Percentiles rank a stretch among this genome's conserved stretches.
phyloP scores from a whole-genome alignment of 2,797 vertebrate species.

The Sebastes alutus region DNA sequence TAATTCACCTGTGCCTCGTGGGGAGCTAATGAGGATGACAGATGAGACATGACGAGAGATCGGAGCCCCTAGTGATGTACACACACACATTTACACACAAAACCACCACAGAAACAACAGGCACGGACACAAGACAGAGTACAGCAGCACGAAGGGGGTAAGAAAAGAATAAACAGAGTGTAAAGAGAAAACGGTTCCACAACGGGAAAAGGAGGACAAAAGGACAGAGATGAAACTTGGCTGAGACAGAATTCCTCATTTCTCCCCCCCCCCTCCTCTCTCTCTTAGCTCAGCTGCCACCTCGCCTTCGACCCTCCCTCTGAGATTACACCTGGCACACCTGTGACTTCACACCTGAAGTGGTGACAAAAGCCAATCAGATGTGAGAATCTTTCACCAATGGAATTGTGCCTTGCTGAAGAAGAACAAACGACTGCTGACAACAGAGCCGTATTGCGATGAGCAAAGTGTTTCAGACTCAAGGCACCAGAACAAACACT shows the following conservation, averaged over 20 bases:
- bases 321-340: conserved; percentile 40
- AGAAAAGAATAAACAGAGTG: not conserved
- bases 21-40: conserved; percentile 71
- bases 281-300: conserved; percentile 32
- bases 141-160: not conserved
- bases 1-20: conserved; percentile 63
- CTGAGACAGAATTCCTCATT: conserved; percentile 12
- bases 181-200: conserved; percentile 11
- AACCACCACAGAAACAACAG: conserved; percentile 11
- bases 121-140: not conserved
- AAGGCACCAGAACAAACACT: conserved; percentile 40
- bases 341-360: conserved; percentile 68
- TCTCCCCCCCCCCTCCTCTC: not conserved
- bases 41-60: conserved; percentile 61
- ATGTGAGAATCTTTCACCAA: conserved; percentile 52
- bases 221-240: conserved; percentile 37
- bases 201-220: conserved; percentile 19
- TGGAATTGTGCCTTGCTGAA: conserved; percentile 4
- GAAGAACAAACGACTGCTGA: conserved; percentile 23
- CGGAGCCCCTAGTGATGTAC: conserved; percentile 27
- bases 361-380: conserved; percentile 64
- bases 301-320: conserved; percentile 17
- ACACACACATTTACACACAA: conserved; percentile 17
- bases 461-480: conserved; percentile 33
- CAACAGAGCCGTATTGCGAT: conserved; percentile 2